A percentile compares a stretch with the other conserved stretches of the same genome.
phyloP scores from a whole-genome alignment of 1,140 invertebrate genomes.

The Drosophila pseudoananassae region DNA sequence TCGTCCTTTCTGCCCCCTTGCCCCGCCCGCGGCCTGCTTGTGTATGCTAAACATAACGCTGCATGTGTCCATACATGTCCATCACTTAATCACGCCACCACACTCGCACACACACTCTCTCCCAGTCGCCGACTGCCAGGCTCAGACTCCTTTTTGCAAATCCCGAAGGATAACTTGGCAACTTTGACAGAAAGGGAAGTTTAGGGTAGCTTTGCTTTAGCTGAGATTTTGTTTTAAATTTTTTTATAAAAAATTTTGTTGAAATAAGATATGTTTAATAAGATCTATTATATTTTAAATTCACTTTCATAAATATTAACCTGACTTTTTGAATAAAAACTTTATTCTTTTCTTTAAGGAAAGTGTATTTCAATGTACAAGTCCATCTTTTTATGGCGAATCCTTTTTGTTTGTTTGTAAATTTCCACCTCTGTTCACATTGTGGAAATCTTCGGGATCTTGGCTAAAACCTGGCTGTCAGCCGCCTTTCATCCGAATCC shows the following conservation, averaged over 20 bases:
- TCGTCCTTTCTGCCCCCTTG: not conserved
- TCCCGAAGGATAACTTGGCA: conserved; percentile 14
- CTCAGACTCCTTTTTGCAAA: conserved; percentile 7
- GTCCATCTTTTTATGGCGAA: conserved; percentile 2
- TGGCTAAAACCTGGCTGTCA: conserved; percentile 40
- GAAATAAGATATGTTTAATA: no score
- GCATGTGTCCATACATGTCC: conserved; percentile 81
- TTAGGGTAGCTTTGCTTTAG: not conserved
- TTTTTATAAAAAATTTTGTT: no score
- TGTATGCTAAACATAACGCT: conserved; percentile 82
- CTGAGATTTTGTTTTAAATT: no score
- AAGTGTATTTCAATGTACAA: not conserved
- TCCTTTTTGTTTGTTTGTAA: conserved; percentile 12
- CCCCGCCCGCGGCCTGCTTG: conserved; percentile 28
- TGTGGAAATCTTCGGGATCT: conserved; percentile 33
- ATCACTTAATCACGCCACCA: conserved; percentile 82
- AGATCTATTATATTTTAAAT: no score
- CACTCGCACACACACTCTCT: conserved; percentile 43
- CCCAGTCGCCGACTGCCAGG: conserved; percentile 30
- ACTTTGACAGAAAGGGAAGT: not conserved
- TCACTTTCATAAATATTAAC: no score
- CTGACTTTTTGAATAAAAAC: no score
- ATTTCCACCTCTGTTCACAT: conserved; percentile 21
- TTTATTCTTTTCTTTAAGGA: not conserved
- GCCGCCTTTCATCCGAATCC: conserved; percentile 43